Evolutionary conservation across 2,113 vertebrate genomes (phyloP).

Genomic region (Prinia subflava): DNA sequence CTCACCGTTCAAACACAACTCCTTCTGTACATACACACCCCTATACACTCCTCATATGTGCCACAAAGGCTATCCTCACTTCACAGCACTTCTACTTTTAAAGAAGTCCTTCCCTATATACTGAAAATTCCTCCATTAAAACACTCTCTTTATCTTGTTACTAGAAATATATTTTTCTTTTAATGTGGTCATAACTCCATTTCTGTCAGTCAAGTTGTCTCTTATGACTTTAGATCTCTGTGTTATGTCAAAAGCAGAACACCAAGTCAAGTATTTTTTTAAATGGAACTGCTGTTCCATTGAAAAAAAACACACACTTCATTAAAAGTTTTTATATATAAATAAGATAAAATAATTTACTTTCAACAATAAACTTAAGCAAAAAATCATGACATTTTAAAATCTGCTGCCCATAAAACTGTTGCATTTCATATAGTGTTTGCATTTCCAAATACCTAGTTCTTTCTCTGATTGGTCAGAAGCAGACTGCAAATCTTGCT

Average conservation of each 20-base stretch:
- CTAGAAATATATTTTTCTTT: not conserved
- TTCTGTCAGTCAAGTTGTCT: not conserved
- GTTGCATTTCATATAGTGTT: not conserved
- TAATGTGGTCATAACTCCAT: not conserved
- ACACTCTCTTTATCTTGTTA: not conserved
- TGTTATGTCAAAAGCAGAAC: not conserved
- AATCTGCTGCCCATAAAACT: not conserved
- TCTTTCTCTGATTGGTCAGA: constrained; percentile 77
- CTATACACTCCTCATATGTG: fast-evolving
- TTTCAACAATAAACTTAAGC: not conserved
- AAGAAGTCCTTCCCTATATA: not conserved
- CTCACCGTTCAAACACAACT: fast-evolving
- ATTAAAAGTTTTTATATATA: not conserved
- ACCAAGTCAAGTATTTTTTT: not conserved
- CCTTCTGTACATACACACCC: not conserved
- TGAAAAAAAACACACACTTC: not conserved
- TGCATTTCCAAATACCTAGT: constrained; percentile 74
- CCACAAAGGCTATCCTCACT: not conserved
- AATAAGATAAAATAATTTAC: not conserved
- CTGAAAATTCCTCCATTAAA: not conserved
- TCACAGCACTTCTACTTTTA: not conserved
- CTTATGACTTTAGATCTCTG: not conserved
- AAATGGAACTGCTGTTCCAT: not conserved
- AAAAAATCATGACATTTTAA: not conserved
- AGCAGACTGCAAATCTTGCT: constrained; percentile 65